phyloP scores from a whole-genome alignment of 2,797 vertebrate species.

The Neopelma chrysocephalum region DNA sequence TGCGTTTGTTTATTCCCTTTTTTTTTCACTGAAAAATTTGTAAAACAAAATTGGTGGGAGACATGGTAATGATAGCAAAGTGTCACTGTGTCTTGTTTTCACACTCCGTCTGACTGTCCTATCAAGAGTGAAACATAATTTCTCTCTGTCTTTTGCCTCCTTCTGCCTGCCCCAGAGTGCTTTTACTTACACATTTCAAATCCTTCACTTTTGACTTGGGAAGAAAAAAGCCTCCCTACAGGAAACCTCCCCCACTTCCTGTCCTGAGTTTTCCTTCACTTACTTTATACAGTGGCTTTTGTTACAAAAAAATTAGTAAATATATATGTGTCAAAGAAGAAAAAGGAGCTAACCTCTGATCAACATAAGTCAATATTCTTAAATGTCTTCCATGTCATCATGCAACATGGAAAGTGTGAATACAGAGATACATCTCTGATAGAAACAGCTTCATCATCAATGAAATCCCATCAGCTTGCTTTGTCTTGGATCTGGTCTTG shows the following conservation, averaged over 20 bases:
- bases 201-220: not conserved
- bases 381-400: not conserved
- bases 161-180: not conserved
- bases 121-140: not conserved
- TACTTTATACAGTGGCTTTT: not conserved
- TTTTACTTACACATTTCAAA: not conserved
- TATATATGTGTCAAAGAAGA: not conserved
- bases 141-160: not conserved
- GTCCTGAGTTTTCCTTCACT: not conserved
- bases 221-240: not conserved
- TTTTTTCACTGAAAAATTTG: not conserved
- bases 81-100: not conserved
- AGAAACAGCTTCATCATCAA: not conserved
- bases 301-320: not conserved
- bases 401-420: not conserved
- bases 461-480: not conserved
- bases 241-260: not conserved
- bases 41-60: not conserved
- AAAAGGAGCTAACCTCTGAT: not conserved
- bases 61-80: not conserved
- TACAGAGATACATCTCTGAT: not conserved
- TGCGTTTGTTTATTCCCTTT: not conserved
- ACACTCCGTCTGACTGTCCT: not conserved
- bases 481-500: not conserved
- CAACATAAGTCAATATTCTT: not conserved